Base-by-base conservation (phyloP, 2,113 vertebrate genomes). In the Paracanthobrama guichenoti region DNA sequence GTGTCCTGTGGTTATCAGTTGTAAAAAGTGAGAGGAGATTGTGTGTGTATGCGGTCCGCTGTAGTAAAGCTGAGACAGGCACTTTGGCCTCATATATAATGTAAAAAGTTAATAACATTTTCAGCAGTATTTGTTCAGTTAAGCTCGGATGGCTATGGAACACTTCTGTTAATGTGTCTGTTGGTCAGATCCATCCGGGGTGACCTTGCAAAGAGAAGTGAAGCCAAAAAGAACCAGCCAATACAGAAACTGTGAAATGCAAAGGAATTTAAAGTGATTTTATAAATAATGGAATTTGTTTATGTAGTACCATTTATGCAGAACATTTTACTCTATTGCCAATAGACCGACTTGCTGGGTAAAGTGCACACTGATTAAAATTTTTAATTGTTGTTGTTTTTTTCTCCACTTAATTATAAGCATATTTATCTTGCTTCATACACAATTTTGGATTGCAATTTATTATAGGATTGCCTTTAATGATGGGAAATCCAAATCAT, bases 71-170 rank as follows among this genome's bases (percentile, higher is more conserved):
- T 69, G 74, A 77, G 46, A 66, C 14, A 3, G 74, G 31, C 31
- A 59, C 35, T 78, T 84, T 78, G 50, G 60, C 60, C 74, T 84
- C 62, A 60, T 84, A 71, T 78, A 79, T 84, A 79, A 84, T 79
- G 83, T 78, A 79, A 28, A 53, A 84, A 28, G 55, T 3, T 3
- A 59, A 46, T 57, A 28, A 46, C 11, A 60, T 6, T 39, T 57
- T 44, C 18, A 44, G 0, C 24, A 44, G n/a, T 42, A 24, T 10
- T 66, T 12, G 8, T 74, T 83, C 3, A n/a, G 72, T 26, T 76
- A 46, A 0, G 5, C 82, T 42, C 14, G 46, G 60, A 24, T 50
- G 59, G 60, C 28, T 55, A 5, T 3, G 22, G 8, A 78, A 35
- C 50, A 50, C 18, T 69, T 67, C 2, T 5, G 31, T 44, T 50